Conservation (phyloP, 1,140 invertebrate genomes). For the Nomia melanderi region DNA sequence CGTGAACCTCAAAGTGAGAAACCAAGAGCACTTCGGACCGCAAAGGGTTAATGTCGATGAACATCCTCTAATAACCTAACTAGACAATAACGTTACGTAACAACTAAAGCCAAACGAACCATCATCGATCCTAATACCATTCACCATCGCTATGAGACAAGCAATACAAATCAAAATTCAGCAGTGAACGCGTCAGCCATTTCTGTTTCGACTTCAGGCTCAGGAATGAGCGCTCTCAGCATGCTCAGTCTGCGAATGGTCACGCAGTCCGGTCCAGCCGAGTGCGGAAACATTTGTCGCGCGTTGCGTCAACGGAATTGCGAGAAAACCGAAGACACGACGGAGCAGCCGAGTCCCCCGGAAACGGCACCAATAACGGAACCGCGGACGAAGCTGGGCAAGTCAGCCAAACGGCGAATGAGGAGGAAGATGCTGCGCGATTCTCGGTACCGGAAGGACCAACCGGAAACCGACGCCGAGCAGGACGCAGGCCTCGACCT, state of each 20-base stretch:
- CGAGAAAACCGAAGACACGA: background rate
- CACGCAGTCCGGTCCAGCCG: conserved; percentile 83
- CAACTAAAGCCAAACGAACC: too few relatives aligned
- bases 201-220: conserved; percentile 76
- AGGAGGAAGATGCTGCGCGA: conserved; percentile 68
- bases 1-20: too few relatives aligned
- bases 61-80: too few relatives aligned
- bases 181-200: too few relatives aligned
- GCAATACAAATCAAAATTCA: too few relatives aligned
- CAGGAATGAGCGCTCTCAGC: conserved; percentile 90
- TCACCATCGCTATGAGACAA: too few relatives aligned
- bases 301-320: conserved; percentile 47
- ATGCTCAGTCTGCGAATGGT: conserved; percentile 89
- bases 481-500: conserved; percentile 63
- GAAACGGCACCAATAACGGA: background rate
- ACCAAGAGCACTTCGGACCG: too few relatives aligned
- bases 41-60: too few relatives aligned
- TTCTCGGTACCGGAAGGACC: conserved; percentile 51
- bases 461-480: conserved; percentile 66
- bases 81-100: too few relatives aligned
- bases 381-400: conserved; percentile 49
- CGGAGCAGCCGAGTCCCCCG: background rate
- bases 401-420: conserved; percentile 64
- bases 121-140: too few relatives aligned
- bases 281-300: conserved; percentile 80